phyloP scores from a whole-genome alignment of 2,888 invertebrate genomes.

The Cephus runcator region DNA sequence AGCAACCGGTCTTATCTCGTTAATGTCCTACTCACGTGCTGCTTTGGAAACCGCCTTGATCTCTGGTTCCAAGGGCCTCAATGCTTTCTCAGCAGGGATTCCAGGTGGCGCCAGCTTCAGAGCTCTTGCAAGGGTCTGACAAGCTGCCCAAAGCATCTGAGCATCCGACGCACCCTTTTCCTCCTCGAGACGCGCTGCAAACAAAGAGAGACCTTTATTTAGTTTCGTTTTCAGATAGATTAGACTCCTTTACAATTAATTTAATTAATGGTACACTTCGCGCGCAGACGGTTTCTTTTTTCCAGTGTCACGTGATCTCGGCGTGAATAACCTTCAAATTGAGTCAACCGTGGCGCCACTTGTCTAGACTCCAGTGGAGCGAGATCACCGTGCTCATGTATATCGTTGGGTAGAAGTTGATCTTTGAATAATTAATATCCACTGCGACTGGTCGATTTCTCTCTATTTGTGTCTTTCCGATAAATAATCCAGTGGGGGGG shows the following conservation, averaged over 20 bases:
- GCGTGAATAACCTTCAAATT: too few relatives aligned
- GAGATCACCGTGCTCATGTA: too few relatives aligned
- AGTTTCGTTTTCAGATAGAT: neutral
- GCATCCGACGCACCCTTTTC: slow-evolving; percentile 82
- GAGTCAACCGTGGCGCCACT: too few relatives aligned
- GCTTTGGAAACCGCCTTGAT: slow-evolving; percentile 80
- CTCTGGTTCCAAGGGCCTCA: slow-evolving; percentile 75
- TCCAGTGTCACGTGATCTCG: too few relatives aligned
- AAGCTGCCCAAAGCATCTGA: slow-evolving; percentile 94
- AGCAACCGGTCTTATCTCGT: neutral
- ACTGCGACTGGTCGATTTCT: too few relatives aligned
- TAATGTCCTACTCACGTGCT: slow-evolving; percentile 70
- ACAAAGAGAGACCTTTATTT: slow-evolving; percentile 5
- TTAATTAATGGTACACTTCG: too few relatives aligned
- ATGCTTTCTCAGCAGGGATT: slow-evolving; percentile 69
- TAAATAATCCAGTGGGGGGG: too few relatives aligned
- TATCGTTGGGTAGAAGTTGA: too few relatives aligned
- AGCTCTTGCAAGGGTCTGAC: slow-evolving; percentile 85
- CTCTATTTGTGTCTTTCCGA: too few relatives aligned
- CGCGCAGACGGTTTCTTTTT: too few relatives aligned
- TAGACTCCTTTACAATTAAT: neutral
- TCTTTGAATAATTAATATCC: too few relatives aligned
- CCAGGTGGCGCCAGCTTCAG: slow-evolving; percentile 74
- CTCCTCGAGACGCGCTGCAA: slow-evolving; percentile 75
- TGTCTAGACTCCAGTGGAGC: too few relatives aligned